These are phyloP conservation scores for Enteromius viviparus DNA, from an alignment of 2,797 vertebrate genomes.

Conservation along the genomic window DNA sequence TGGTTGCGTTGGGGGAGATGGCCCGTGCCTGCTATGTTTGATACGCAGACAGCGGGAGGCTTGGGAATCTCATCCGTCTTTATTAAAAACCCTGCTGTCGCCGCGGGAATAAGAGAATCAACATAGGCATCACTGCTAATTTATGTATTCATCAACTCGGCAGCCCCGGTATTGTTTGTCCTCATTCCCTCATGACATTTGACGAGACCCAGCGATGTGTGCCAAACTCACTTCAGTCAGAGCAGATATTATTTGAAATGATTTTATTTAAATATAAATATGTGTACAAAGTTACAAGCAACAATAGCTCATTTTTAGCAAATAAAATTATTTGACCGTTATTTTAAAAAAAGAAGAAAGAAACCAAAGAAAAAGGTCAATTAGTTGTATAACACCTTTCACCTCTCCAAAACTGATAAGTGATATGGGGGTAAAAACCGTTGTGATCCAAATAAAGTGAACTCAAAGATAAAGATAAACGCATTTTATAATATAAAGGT, in stretches of 20 bases:
- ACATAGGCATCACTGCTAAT: slow-evolving; percentile 77
- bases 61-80: slow-evolving; percentile 77
- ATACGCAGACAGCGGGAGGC: slow-evolving; percentile 68
- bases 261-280: slow-evolving; percentile 90
- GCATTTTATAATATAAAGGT: slow-evolving; percentile 82
- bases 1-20: slow-evolving; percentile 65
- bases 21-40: slow-evolving; percentile 65
- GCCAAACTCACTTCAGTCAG: slow-evolving; percentile 61
- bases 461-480: slow-evolving; percentile 73
- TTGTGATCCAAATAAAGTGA: slow-evolving; percentile 72
- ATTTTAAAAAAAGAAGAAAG: slow-evolving; percentile 65
- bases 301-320: slow-evolving; percentile 81
- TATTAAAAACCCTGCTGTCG: slow-evolving; percentile 73
- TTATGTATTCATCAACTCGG: slow-evolving; percentile 79
- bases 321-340: slow-evolving; percentile 82
- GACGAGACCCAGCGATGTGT: slow-evolving; percentile 48
- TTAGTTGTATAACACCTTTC: slow-evolving; percentile 73
- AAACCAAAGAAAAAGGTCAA: slow-evolving; percentile 70
- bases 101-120: slow-evolving; percentile 74
- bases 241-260: slow-evolving; percentile 79
- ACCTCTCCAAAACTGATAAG: slow-evolving; percentile 76
- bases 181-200: slow-evolving; percentile 54
- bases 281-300: slow-evolving; percentile 90
- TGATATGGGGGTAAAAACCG: slow-evolving; percentile 66
- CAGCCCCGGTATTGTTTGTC: slow-evolving; percentile 72